Conservation (phyloP, 2,888 invertebrate species). For the Dysmachus trigonus region DNA sequence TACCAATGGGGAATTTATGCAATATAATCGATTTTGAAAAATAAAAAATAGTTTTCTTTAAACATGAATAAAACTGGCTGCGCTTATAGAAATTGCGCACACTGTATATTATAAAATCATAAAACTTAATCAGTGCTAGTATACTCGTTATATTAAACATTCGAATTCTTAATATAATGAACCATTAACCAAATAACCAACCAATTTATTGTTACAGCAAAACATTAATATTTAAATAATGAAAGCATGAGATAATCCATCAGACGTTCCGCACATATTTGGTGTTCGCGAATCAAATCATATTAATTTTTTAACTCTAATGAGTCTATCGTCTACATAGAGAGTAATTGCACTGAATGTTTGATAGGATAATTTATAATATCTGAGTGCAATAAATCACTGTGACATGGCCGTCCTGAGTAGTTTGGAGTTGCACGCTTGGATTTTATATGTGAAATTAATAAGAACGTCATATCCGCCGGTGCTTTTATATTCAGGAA, state of each 20-base stretch:
- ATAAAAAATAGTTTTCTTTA: too few relatives aligned
- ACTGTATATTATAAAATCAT: too few relatives aligned
- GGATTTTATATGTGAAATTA: slow-evolving; percentile 1
- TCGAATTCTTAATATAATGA: too few relatives aligned
- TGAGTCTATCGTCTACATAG: not conserved
- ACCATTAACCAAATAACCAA: too few relatives aligned
- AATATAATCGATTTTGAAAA: too few relatives aligned
- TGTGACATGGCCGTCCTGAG: not conserved
- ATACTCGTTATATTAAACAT: too few relatives aligned
- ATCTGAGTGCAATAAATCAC: slow-evolving; percentile 9
- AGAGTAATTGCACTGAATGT: not conserved
- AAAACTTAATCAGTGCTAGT: too few relatives aligned
- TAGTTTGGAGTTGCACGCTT: not conserved
- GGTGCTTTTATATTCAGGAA: slow-evolving; percentile 18
- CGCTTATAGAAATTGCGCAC: too few relatives aligned
- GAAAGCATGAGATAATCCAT: not conserved
- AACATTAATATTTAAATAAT: not conserved
- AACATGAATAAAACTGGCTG: too few relatives aligned
- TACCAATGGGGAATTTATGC: too few relatives aligned
- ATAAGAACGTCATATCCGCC: slow-evolving; percentile 9
- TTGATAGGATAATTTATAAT: slow-evolving; percentile 8
- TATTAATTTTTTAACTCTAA: slow-evolving; percentile 10
- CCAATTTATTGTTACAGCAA: not conserved
- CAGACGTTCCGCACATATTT: not conserved
- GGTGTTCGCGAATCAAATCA: not conserved